Percentiles rank a stretch among this genome's conserved stretches.
Conservation (phyloP, 1,140 invertebrate species). For the Bombus confusus region DNA sequence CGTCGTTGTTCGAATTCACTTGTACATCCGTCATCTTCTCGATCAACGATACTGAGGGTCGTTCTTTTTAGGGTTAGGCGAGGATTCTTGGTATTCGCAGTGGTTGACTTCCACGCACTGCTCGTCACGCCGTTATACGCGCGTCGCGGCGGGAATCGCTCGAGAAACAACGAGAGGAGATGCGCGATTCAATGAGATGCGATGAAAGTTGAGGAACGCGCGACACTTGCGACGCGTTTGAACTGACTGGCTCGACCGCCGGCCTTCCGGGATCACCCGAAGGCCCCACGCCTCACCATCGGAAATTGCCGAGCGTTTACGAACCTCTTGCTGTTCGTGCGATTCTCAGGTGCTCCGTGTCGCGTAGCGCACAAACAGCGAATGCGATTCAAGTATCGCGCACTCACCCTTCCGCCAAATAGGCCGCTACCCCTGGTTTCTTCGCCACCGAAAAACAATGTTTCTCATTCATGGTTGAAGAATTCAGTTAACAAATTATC, state of each 20-base stretch:
- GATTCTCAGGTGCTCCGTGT: conserved; percentile 25
- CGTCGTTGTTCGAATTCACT: conserved; percentile 72
- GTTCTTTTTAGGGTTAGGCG: not conserved
- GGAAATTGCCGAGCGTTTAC: conserved; percentile 62
- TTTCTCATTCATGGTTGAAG: not conserved
- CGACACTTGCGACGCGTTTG: conserved; percentile 74
- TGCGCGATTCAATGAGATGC: not conserved
- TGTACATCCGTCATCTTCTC: conserved; percentile 82
- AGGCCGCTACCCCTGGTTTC: not conserved
- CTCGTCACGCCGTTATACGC: conserved; percentile 67
- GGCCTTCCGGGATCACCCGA: conserved; percentile 71
- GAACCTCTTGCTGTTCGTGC: conserved; percentile 56
- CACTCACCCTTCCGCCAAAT: not conserved
- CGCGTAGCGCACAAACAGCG: not conserved
- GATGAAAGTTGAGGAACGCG: conserved; percentile 46
- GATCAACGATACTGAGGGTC: conserved; percentile 5
- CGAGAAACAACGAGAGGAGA: conserved; percentile 24
- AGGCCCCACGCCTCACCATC: conserved; percentile 69
- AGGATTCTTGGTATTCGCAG: not conserved
- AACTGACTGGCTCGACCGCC: conserved; percentile 75
- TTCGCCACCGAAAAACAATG: not conserved
- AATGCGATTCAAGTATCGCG: conserved; percentile 37
- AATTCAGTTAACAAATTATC: not conserved
- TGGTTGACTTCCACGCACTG: conserved; percentile 43
- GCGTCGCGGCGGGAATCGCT: conserved; percentile 38